A percentile compares a stretch with the other conserved stretches of the same genome.
phyloP scores from a whole-genome alignment of 2,113 vertebrate species.

The Channa argus region DNA sequence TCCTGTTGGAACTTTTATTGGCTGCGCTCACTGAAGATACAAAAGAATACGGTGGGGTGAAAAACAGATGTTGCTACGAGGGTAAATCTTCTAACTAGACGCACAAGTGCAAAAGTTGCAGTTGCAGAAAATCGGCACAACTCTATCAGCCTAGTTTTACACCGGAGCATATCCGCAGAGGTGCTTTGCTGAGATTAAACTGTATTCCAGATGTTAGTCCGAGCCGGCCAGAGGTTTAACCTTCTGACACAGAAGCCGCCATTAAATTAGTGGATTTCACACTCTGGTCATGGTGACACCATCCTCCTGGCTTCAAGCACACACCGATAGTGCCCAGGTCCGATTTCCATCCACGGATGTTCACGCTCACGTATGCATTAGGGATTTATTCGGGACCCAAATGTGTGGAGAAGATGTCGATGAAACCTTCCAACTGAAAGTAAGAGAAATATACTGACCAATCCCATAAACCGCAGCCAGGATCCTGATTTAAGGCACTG shows the following conservation, averaged over 20 bases:
- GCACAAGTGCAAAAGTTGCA: conserved; percentile 39
- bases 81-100: conserved; percentile 7
- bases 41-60: conserved; percentile 1
- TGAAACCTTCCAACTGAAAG: conserved; percentile 41
- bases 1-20: conserved; percentile 61
- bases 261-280: conserved; percentile 77
- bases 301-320: conserved; percentile 37
- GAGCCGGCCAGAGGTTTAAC: conserved; percentile 61
- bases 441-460: conserved; percentile 51
- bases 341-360: conserved; percentile 58
- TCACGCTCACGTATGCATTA: conserved; percentile 4
- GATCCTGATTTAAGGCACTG: conserved; percentile 52
- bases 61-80: conserved; percentile 59
- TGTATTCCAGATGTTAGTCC: conserved; percentile 75
- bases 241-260: conserved; percentile 67
- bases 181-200: conserved; percentile 47
- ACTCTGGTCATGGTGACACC: conserved; percentile 54
- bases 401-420: conserved; percentile 29
- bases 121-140: conserved; percentile 8
- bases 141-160: conserved; percentile 50
- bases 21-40: conserved; percentile 17
- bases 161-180: conserved; percentile 26
- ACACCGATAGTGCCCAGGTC: conserved; percentile 56
- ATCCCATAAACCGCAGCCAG: conserved; percentile 56
- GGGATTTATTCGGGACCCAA: conserved; percentile 41